phyloP scores from a whole-genome alignment of 2,113 vertebrate species.

The Rhegmatorhina hoffmannsi region DNA sequence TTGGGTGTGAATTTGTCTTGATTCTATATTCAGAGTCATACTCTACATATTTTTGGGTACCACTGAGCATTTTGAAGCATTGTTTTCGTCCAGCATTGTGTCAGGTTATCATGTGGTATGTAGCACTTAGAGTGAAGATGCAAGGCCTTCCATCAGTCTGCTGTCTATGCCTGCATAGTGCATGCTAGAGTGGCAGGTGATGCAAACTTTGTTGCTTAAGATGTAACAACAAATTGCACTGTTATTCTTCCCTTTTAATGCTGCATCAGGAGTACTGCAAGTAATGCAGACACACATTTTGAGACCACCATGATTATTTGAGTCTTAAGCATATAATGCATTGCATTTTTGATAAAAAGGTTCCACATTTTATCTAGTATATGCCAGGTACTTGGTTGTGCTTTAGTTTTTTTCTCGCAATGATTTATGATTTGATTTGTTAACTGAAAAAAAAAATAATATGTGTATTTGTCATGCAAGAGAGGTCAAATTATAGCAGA shows the following conservation, averaged over 20 bases:
- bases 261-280: not conserved
- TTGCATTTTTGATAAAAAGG: not conserved
- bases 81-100: not conserved
- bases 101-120: not conserved
- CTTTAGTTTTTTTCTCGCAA: not conserved
- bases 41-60: not conserved
- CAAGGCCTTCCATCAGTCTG: not conserved
- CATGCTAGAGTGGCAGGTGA: not conserved
- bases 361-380: not conserved
- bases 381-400: not conserved
- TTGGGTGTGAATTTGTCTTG: not conserved
- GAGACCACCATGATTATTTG: not conserved
- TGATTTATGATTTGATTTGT: not conserved
- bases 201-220: not conserved
- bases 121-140: not conserved
- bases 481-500: not conserved
- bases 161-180: accelerated
- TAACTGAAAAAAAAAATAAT: not conserved
- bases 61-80: not conserved
- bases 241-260: not conserved
- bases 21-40: not conserved
- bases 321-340: not conserved
- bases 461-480: not conserved
- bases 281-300: not conserved
- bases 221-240: not conserved